Evolutionary conservation across 2,888 invertebrate species (phyloP), one percentile per base, ranked within the genome.

Genomic region (Cantharis rufa): DNA sequence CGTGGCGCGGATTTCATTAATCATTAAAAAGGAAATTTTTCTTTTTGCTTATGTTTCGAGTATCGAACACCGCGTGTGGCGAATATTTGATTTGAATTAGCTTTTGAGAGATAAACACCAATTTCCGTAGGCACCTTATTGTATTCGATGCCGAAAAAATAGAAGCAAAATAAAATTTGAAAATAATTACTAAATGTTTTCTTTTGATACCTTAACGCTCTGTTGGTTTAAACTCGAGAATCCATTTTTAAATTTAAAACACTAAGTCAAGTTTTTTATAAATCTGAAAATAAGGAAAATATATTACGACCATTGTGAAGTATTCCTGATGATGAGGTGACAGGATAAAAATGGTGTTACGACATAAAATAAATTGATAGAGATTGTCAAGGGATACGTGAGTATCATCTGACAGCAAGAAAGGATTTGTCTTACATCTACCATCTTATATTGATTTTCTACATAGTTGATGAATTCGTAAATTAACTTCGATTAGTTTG

Each of bases 341-440:
- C 48, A 21, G 66, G 48, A 73, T 62, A 69, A 73, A 73, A 73
- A 73, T 69, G 32, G 66, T 72, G 72, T 68, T 66, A 72, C 72
- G 68, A 62, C 15, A 69, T 69, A 69, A 69, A 73, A 73, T 73
- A 62, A 62, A 73, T 73, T 73, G 68, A 73, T 73, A 73, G 73
- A 69, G 69, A 69, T 73, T 73, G 73, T 73, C 73, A 69, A 62
- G 68, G 73, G 73, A 73, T 73, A 73, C 69, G 73, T 73, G 73
- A 69, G 69, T 69, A 69, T 73, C 69, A 73, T 73, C 69, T 73
- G 66, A 32, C 32, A 61, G 62, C 73, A 73, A 69, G 69, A 73
- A 73, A 18, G 66, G 71, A 68, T 72, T 28, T 63, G 73, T 69
- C 69, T 73, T 73, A 69, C 62, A 62, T 21, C 62, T 62, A 62